Percentiles rank a stretch among this genome's conserved stretches.
Evolutionary conservation across 2,797 vertebrate species (phyloP).

Genomic region (Nyctalus aviator): DNA sequence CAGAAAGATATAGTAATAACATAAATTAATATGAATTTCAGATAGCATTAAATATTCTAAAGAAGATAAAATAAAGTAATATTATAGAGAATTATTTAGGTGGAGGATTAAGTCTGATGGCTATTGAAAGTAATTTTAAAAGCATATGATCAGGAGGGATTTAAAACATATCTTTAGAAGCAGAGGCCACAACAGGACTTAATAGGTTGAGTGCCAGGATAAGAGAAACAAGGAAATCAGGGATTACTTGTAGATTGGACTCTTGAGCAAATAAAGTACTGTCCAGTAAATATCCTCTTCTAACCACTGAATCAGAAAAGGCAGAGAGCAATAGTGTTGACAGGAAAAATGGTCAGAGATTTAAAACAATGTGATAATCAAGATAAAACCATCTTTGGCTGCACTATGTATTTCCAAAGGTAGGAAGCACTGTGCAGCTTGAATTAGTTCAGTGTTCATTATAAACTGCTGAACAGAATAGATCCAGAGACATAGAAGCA

Average conservation of each 20-base stretch:
- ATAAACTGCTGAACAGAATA: no score
- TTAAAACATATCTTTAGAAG: constrained; percentile 1
- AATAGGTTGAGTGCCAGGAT: neutral
- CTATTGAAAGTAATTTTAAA: constrained; percentile 44
- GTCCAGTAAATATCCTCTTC: neutral
- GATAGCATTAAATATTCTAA: neutral
- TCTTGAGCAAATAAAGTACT: neutral
- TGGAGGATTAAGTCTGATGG: neutral
- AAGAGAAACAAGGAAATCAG: neutral
- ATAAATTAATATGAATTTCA: constrained; percentile 27
- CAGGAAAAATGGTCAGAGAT: neutral
- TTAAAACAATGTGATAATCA: constrained; percentile 38
- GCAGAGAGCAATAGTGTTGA: neutral
- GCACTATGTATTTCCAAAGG: constrained; percentile 22
- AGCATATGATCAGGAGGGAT: neutral
- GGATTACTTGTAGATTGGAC: neutral
- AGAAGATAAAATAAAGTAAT: constrained; percentile 7
- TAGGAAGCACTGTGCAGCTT: neutral
- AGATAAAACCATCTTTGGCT: neutral
- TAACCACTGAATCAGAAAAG: neutral
- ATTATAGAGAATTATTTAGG: constrained; percentile 28
- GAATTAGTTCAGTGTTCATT: neutral
- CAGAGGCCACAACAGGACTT: neutral
- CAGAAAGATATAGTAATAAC: neutral
- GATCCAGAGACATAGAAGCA: no score